Percentiles rank a stretch among this genome's conserved stretches.
These are phyloP conservation scores for Megaptera novaeangliae DNA, from an alignment of 2,113 vertebrate species.

Conservation along the genomic window DNA sequence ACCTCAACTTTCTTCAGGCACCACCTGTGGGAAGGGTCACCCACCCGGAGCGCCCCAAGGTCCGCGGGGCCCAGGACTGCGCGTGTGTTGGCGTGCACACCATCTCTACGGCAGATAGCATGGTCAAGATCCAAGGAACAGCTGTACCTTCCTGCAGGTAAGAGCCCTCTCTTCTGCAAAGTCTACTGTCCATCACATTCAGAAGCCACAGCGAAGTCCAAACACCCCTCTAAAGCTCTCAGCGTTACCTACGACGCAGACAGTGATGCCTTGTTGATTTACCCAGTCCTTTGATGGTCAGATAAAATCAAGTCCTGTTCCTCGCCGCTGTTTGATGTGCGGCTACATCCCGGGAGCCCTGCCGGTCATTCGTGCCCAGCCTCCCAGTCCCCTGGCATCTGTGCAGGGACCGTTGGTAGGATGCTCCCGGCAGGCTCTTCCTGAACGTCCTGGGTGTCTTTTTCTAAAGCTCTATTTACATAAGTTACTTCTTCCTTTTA, in stretches of 20 bases:
- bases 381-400: neutral
- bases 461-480: constrained; percentile 53
- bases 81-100: rapidly evolving
- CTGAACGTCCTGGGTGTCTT: constrained; percentile 41
- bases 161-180: neutral
- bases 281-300: neutral
- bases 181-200: neutral
- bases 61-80: rapidly evolving
- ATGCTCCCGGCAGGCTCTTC: neutral
- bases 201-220: neutral
- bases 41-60: rapidly evolving
- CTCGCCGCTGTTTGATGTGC: neutral
- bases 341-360: neutral
- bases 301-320: neutral
- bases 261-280: neutral
- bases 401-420: neutral
- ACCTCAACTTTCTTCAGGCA: neutral
- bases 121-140: too few species aligned
- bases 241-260: neutral
- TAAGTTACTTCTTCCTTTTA: constrained; percentile 71
- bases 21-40: neutral
- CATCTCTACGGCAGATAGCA: rapidly evolving
- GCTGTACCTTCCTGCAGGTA: neutral
- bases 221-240: neutral
- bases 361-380: rapidly evolving